phyloP scores from a whole-genome alignment of 2,888 invertebrate species.

The Drosophila flavopinicola region DNA sequence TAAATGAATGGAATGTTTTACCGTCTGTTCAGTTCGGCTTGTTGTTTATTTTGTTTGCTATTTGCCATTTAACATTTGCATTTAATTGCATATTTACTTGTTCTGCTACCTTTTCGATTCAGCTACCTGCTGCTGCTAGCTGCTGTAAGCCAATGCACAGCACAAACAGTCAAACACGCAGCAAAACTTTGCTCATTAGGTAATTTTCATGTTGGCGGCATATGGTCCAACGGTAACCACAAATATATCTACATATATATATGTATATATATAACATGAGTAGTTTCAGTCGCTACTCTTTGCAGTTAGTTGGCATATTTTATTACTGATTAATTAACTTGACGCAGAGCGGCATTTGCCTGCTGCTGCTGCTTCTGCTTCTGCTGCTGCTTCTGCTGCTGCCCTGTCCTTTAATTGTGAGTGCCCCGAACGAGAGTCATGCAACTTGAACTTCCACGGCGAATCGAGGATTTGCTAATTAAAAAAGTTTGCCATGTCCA shows the following conservation, averaged over 20 bases:
- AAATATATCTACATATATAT: background rate
- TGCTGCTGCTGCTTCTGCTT: no score
- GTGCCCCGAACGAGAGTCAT: slow-evolving; percentile 11
- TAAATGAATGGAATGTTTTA: slow-evolving; percentile 45
- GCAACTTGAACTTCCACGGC: slow-evolving; percentile 44
- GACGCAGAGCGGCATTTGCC: slow-evolving; percentile 7
- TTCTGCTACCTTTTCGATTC: slow-evolving; percentile 36
- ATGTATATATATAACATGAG: slow-evolving; percentile 4
- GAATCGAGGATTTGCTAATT: slow-evolving; percentile 62
- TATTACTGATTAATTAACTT: slow-evolving; percentile 74
- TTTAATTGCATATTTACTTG: slow-evolving; percentile 33
- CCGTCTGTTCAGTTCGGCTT: background rate
- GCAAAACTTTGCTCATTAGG: slow-evolving; percentile 74
- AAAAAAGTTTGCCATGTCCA: slow-evolving; percentile 66
- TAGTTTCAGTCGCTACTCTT: slow-evolving; percentile 31
- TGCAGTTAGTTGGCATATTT: slow-evolving; percentile 65
- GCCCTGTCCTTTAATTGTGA: slow-evolving; percentile 15
- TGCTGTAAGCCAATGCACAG: no score
- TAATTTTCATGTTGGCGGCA: slow-evolving; percentile 51
- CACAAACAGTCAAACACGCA: slow-evolving; percentile 26
- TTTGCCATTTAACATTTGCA: slow-evolving; percentile 32
- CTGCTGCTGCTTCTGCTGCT: no score
- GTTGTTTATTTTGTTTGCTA: slow-evolving; percentile 1
- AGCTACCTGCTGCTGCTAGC: no score
- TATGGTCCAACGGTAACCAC: slow-evolving; percentile 10